Percentiles rank a stretch among this genome's conserved stretches.
Conservation (phyloP, 2,888 invertebrate genomes). For the Drosophila buzzatii region DNA sequence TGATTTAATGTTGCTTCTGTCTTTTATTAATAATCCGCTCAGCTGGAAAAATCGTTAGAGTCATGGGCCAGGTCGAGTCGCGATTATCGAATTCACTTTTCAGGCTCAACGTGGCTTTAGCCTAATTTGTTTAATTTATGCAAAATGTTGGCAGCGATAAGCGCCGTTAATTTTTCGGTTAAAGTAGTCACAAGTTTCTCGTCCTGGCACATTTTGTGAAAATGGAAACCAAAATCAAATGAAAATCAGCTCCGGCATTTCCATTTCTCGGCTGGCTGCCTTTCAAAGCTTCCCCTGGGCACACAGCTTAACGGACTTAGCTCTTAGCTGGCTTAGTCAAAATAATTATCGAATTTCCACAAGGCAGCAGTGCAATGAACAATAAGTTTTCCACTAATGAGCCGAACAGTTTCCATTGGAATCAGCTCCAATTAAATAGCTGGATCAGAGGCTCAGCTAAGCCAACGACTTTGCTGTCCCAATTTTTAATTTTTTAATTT, state of each 20-base stretch:
- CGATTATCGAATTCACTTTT: slow-evolving; percentile 45
- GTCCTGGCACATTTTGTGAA: slow-evolving; percentile 27
- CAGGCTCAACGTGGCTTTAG: slow-evolving; percentile 53
- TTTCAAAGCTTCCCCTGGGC: slow-evolving; percentile 33
- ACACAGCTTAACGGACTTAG: slow-evolving; percentile 45
- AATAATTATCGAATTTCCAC: slow-evolving; percentile 43
- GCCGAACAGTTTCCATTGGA: neutral
- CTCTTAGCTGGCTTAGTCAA: slow-evolving; percentile 29
- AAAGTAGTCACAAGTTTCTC: slow-evolving; percentile 69
- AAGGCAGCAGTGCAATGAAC: slow-evolving; percentile 8
- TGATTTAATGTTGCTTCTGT: slow-evolving; percentile 43
- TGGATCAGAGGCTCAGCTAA: slow-evolving; percentile 1
- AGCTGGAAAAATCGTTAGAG: slow-evolving; percentile 62
- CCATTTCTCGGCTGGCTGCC: slow-evolving; percentile 52
- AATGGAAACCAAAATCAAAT: slow-evolving; percentile 24
- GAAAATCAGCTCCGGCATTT: slow-evolving; percentile 52
- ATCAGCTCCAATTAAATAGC: slow-evolving; percentile 9
- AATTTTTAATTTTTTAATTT: slow-evolving; percentile 1
- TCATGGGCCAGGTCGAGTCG: neutral
- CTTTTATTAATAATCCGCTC: slow-evolving; percentile 60
- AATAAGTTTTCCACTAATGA: neutral
- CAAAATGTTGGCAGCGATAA: slow-evolving; percentile 76
- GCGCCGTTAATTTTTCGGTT: slow-evolving; percentile 74
- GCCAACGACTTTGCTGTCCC: neutral
- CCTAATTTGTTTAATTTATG: slow-evolving; percentile 80